Evolutionary conservation across 2,113 vertebrate species (phyloP).

Genomic region (Xenopus borealis): DNA sequence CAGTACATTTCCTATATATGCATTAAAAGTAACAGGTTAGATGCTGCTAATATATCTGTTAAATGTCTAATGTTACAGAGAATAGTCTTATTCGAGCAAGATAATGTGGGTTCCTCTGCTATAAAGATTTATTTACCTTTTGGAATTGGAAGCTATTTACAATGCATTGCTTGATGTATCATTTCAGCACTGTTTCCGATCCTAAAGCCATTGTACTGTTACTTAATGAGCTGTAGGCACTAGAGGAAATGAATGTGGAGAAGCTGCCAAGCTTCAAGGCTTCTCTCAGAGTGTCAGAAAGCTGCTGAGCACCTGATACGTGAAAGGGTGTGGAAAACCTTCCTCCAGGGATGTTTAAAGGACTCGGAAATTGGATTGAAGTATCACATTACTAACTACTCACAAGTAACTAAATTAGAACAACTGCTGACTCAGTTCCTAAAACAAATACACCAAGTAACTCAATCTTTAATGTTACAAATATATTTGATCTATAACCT

Average conservation of each 20-base stretch:
- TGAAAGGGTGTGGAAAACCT: background rate
- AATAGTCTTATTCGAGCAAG: no score
- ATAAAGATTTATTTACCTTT: no score
- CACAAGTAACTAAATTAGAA: constrained; percentile 38
- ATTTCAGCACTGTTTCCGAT: background rate
- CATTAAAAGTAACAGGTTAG: no score
- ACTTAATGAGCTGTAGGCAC: background rate
- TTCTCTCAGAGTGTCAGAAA: background rate
- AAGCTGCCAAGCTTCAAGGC: background rate
- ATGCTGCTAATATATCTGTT: no score
- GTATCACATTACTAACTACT: constrained; percentile 36
- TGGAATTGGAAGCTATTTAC: background rate
- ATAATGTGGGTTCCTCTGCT: no score
- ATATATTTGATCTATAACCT: constrained; percentile 27
- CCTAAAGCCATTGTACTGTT: background rate
- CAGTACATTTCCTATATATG: no score
- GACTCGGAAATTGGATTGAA: constrained; percentile 23
- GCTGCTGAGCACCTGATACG: background rate
- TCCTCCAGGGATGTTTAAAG: constrained; percentile 25
- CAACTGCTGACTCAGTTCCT: constrained; percentile 42
- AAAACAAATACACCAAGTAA: constrained; percentile 17
- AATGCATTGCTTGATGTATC: background rate
- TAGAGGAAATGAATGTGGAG: background rate
- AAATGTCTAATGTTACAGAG: no score
- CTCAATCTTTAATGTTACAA: background rate